phyloP scores from a whole-genome alignment of 2,888 invertebrate species.

The Balanococcus diminutus region DNA sequence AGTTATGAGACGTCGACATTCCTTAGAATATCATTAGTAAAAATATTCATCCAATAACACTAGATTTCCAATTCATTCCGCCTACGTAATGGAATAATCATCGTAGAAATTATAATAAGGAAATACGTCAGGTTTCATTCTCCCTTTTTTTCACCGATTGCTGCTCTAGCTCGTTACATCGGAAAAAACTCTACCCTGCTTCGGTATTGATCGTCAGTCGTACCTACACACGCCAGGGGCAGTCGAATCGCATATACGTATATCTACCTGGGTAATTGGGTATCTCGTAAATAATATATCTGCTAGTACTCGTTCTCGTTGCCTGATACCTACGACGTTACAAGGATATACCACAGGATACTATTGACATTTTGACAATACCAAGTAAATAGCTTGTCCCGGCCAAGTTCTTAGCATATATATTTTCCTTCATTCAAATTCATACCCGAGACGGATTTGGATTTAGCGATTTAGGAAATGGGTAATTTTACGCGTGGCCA shows the following conservation, averaged over 20 bases:
- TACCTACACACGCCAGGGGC: no score
- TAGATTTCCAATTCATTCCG: not conserved
- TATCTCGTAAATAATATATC: not conserved
- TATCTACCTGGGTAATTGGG: not conserved
- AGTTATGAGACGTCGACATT: not conserved
- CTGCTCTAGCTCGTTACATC: not conserved
- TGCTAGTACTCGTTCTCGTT: not conserved
- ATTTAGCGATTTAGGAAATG: not conserved
- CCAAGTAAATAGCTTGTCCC: not conserved
- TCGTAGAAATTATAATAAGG: slow-evolving; percentile 16
- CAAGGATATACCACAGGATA: not conserved
- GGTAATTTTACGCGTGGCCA: slow-evolving; percentile 6
- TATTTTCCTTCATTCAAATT: not conserved
- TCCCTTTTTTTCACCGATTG: not conserved
- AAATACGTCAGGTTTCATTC: not conserved
- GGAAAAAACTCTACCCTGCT: not conserved
- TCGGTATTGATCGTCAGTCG: not conserved
- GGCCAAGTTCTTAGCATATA: not conserved
- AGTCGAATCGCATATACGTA: no score
- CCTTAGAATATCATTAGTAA: not conserved
- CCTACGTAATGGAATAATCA: not conserved
- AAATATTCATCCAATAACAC: not conserved
- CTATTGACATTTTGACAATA: not conserved
- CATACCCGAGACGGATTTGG: not conserved
- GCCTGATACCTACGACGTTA: not conserved